Percentiles rank a stretch among this genome's conserved stretches.
These are phyloP conservation scores for Zophobas morio DNA, from an alignment of 1,140 invertebrate species.

Conservation along the genomic window DNA sequence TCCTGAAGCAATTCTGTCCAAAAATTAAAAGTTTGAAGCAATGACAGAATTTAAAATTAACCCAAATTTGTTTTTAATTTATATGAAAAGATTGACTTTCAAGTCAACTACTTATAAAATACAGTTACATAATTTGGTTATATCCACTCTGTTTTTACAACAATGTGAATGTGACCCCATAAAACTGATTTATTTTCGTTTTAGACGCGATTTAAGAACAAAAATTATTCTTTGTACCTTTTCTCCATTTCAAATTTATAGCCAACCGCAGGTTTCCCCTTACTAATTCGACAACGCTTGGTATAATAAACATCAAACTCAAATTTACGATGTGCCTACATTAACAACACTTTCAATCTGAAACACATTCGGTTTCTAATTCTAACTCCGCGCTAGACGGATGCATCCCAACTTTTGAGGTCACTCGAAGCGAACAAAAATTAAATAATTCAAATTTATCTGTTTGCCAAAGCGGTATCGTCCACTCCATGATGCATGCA, in stretches of 20 bases:
- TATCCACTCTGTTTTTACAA: too few relatives aligned
- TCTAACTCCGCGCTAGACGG: background rate
- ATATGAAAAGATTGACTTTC: too few relatives aligned
- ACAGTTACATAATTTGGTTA: too few relatives aligned
- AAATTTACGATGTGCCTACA: background rate
- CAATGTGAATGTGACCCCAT: too few relatives aligned
- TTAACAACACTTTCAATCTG: background rate
- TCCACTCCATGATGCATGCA: slow-evolving; percentile 10
- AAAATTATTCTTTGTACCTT: too few relatives aligned
- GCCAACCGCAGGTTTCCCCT: background rate
- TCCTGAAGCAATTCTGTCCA: too few relatives aligned
- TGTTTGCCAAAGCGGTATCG: slow-evolving; percentile 8
- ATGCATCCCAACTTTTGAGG: background rate
- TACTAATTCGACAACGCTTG: slow-evolving; percentile 11
- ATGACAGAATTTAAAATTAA: too few relatives aligned
- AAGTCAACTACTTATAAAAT: too few relatives aligned
- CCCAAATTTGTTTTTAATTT: too few relatives aligned
- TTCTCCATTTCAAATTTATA: background rate
- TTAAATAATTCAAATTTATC: slow-evolving; percentile 29
- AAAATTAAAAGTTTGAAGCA: too few relatives aligned
- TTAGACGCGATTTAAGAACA: too few relatives aligned
- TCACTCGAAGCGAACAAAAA: slow-evolving; percentile 20
- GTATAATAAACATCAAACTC: background rate
- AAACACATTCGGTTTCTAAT: background rate
- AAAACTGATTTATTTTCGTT: too few relatives aligned